Conservation (phyloP, 2,888 invertebrate genomes). For the Griposia aprilina region DNA sequence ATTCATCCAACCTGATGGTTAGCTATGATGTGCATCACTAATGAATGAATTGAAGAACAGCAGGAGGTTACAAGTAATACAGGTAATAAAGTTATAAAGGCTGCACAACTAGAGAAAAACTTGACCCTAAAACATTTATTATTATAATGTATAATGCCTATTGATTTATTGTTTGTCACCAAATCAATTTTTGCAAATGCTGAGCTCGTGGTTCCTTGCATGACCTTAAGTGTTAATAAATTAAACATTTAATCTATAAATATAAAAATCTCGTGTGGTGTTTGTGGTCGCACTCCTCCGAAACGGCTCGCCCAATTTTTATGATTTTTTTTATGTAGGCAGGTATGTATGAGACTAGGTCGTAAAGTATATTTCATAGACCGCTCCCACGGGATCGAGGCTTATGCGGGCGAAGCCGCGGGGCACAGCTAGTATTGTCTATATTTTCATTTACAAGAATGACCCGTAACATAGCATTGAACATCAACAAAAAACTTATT, state of each 20-base stretch:
- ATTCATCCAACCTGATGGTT: background rate
- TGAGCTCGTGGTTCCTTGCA: background rate
- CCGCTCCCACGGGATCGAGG: no score
- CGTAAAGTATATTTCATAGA: no score
- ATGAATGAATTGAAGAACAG: background rate
- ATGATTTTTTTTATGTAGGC: no score
- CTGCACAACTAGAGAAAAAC: background rate
- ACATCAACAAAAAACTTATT: constrained; percentile 1
- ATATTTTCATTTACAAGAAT: background rate
- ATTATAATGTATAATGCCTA: background rate
- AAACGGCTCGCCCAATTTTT: no score
- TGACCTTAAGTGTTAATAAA: background rate
- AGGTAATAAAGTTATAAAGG: background rate
- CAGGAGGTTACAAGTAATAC: background rate
- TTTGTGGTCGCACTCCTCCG: no score
- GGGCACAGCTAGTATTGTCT: no score
- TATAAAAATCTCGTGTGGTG: no score
- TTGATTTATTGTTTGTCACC: background rate
- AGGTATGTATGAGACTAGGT: no score
- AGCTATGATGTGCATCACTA: background rate
- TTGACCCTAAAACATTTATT: background rate
- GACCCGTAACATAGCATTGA: background rate
- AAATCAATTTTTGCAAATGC: background rate
- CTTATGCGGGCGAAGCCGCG: no score
- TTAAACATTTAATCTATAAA: no score